Conservation (phyloP, 2,797 vertebrate genomes). For the Clarias platycephalus region DNA sequence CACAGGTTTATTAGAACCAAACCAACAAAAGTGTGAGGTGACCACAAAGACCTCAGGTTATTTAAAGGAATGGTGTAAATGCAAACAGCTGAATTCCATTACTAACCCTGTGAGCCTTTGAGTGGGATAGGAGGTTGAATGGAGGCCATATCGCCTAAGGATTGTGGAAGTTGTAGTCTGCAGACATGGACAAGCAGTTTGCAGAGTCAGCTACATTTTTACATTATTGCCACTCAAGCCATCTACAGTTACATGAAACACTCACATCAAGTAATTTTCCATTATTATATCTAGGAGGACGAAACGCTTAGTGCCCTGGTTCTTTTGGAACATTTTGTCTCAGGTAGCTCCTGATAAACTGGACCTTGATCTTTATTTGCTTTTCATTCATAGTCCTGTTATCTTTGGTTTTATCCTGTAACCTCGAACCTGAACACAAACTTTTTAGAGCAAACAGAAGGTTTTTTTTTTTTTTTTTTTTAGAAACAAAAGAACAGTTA, state of each 20-base stretch:
- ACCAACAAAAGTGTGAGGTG: not conserved
- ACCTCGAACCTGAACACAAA: not conserved
- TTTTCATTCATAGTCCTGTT: not conserved
- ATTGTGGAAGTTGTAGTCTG: not conserved
- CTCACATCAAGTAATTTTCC: not conserved
- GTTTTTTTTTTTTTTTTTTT: not conserved
- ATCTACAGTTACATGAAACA: not conserved
- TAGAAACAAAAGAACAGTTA: not conserved
- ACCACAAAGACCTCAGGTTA: not conserved
- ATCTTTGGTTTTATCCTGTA: not conserved
- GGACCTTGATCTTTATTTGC: conserved; percentile 38
- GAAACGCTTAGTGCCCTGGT: not conserved
- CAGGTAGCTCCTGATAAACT: conserved; percentile 17
- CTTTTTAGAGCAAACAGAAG: conserved; percentile 17
- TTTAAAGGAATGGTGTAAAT: not conserved
- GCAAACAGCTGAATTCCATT: not conserved
- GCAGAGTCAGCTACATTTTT: not conserved
- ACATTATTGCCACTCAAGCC: not conserved
- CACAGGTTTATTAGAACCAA: not conserved
- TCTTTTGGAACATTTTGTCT: not conserved
- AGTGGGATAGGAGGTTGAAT: not conserved
- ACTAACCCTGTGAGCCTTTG: not conserved
- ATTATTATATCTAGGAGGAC: not conserved
- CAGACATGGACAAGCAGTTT: not conserved
- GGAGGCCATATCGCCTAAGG: not conserved